Base-by-base conservation (phyloP, 2,888 invertebrate species). In the Hemicrepidius hirtus region DNA sequence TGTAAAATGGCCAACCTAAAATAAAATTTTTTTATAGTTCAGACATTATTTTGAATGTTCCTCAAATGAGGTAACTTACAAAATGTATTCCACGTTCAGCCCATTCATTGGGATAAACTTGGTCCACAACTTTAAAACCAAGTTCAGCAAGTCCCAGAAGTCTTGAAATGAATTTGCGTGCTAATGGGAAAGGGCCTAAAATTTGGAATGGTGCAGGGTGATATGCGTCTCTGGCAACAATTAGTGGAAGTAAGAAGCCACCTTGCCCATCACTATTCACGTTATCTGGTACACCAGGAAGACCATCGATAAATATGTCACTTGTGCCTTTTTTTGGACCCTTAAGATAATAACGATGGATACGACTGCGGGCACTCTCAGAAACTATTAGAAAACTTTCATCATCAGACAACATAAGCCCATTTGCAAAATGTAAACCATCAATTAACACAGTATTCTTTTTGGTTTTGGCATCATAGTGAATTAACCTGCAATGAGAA, bases 361-460 rank as follows among this genome's bases (percentile, higher is more conserved):
- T 86, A 75, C 94, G 90, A 65, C 89, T 90, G 3, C 86, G 87
- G 3, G 85, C 82, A 0, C 93, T 91, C 86, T 98, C 98, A 0
- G 92, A 86, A 0, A 97, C 91, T 24, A 99, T 85, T 2, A 98
- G 83, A 81, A 94, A 96, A 72, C 94, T 92, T 84, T 95, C 93
- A 81, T 96, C 93, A 4, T 92, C 91, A 12, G 96, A 94, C 0
- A 98, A 82, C 62, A 90, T 91, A 21, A 99, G 85, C 13, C 98
- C 98, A 86, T 99, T 99, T 0, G 98, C 90, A 86, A 98, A 97
- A 85, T 91, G 92, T 0, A 99, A 81, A 55, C 93, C 89, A 74
- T 94, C 91, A 0, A 95, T 82, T 28, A 98, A 85, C 1, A 97
- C 93, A 81, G 89, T 91, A 81, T 93, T 95, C 76, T 90, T 89